Base-by-base conservation (phyloP, 2,113 vertebrate genomes). In the Boleophthalmus pectinirostris region DNA sequence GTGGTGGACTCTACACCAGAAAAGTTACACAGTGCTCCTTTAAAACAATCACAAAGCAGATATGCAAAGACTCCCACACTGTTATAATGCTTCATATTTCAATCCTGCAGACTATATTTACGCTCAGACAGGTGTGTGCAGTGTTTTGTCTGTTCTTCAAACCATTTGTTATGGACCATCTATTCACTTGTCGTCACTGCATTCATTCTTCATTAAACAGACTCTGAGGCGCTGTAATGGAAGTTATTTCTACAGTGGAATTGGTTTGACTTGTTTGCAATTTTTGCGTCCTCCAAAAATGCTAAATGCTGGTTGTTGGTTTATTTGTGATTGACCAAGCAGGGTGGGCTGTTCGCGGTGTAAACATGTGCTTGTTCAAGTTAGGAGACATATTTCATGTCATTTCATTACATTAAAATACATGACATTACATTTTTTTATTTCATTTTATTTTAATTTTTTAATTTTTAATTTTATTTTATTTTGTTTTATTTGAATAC, bases 111-210 rank as follows among this genome's bases (percentile, higher is more conserved):
- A n/a, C 51, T 54, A 10, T 54, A 9, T 54, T 54, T 54, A 21
- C 10, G 51, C 24, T 33, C 29, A 29, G 58, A 38, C 64, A 23
- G 25, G 54, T 70, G 67, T 49, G 70, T 70, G 65, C 66, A 38
- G 29, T 38, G 75, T 78, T 25, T 49, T 60, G 65, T 67, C 66
- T 70, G 2, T 24, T 8, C 35, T 15, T 38, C n/a, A 10, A 5
- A 66, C 11, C 51, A 23, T 29, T 29, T 45, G 35, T 29, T 56
- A 13, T 54, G n/a, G 1, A 12, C 20, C 20, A 24, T 70, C 15
- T 2, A 29, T 65, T 16, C 20, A 43, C 56, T 25, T 46, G 61
- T 70, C 46, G 61, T 68, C 46, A 63, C 43, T 23, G 53, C 29
- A 56, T 66, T n/a, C 51, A 21, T 53, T 53, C 20, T 54, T 54